Evolutionary conservation across 92 coral and sea anemone genomes (phyloP).

Genomic region (Bergia sp.): DNA sequence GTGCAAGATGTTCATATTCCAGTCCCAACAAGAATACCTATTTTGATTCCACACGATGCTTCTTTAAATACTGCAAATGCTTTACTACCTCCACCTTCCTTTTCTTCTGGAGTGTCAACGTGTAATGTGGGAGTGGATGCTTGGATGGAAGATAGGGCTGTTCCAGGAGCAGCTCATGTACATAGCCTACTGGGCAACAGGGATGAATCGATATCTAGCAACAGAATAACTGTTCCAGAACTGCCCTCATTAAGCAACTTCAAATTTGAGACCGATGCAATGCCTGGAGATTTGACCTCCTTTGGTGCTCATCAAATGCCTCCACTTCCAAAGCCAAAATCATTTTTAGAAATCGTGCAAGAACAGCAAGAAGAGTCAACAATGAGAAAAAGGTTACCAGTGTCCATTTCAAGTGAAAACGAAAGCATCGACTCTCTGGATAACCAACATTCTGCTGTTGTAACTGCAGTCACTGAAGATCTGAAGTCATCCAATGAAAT

Average conservation of each 20-base stretch:
- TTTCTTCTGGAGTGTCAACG: background rate
- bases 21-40: background rate
- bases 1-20: background rate
- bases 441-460: background rate
- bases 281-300: background rate
- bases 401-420: background rate
- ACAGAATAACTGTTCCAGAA: background rate
- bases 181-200: background rate
- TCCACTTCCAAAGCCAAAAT: background rate
- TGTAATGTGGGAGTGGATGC: background rate
- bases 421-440: background rate
- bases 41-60: background rate
- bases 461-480: background rate
- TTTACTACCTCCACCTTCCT: background rate
- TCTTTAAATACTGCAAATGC: background rate
- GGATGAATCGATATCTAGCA: background rate
- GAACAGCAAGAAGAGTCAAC: conserved; percentile 35
- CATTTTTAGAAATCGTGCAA: conserved; percentile 37
- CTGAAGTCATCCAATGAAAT: background rate
- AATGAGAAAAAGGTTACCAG: background rate
- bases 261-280: background rate
- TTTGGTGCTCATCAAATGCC: background rate
- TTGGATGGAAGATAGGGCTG: background rate
- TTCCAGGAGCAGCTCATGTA: background rate
- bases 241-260: background rate